Evolutionary conservation across 2,113 vertebrate species (phyloP).

Genomic region (Uria lomvia): DNA sequence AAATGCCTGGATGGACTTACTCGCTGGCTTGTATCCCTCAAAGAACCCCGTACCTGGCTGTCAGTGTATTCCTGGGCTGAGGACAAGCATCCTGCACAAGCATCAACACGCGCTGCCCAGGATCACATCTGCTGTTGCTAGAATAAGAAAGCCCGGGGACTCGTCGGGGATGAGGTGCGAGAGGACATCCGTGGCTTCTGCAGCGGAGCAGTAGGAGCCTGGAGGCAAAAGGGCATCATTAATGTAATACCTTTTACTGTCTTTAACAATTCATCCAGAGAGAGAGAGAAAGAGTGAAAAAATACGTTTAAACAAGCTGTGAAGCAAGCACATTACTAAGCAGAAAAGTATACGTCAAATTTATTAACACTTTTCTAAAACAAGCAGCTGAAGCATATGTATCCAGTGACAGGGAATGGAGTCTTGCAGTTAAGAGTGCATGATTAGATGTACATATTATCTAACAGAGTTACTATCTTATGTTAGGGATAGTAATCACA

Average conservation of each 20-base stretch:
- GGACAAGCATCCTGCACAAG: background rate
- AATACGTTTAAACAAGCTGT: background rate
- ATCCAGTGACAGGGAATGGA: background rate
- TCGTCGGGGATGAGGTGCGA: background rate
- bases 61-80: background rate
- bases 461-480: background rate
- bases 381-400: background rate
- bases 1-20: background rate
- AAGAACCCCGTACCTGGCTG: background rate
- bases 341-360: background rate
- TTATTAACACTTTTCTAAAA: background rate
- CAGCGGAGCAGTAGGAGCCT: background rate
- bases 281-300: background rate
- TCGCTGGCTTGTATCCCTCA: background rate
- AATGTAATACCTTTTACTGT: background rate
- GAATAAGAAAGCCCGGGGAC: background rate
- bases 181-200: background rate
- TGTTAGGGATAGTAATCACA: background rate
- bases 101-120: accelerated
- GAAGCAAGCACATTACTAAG: background rate
- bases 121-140: background rate
- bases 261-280: background rate
- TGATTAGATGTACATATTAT: accelerated
- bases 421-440: too few species aligned
- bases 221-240: too few species aligned